Evolutionary conservation across 2,888 invertebrate genomes (phyloP).

Genomic region (Cantharis rustica): DNA sequence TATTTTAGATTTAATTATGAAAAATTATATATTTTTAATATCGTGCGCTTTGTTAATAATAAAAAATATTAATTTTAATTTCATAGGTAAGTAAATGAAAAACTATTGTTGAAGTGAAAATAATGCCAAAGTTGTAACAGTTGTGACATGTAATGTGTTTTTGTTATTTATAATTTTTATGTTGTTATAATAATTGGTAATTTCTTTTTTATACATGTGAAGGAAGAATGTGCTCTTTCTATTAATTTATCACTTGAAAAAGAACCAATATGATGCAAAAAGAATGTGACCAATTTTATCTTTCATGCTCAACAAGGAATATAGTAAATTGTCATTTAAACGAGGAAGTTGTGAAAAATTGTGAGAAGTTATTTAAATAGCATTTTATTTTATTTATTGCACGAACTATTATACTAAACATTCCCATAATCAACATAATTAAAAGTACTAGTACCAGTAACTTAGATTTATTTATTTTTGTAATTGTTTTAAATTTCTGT

Average conservation of each 20-base stretch:
- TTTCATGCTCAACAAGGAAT: neutral
- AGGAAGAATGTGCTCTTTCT: neutral
- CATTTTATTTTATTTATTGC: neutral
- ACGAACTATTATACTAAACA: neutral
- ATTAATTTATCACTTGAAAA: neutral
- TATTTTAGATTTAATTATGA: constrained; percentile 2
- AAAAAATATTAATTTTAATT: neutral
- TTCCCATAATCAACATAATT: neutral
- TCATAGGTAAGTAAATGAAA: neutral
- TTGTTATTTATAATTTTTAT: constrained; percentile 5
- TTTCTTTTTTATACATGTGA: neutral
- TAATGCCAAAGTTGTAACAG: constrained; percentile 22
- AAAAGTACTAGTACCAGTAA: neutral
- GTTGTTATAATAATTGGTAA: constrained; percentile 1
- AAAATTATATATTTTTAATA: neutral
- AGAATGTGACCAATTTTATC: neutral
- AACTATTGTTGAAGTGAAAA: constrained; percentile 12
- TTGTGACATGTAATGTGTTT: constrained; percentile 11
- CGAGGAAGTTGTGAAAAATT: neutral
- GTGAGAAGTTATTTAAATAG: neutral
- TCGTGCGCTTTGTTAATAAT: neutral
- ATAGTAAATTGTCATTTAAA: neutral
- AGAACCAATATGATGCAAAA: neutral
- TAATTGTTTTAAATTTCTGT: neutral
- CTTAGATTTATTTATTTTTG: neutral